Evolutionary conservation across 2,797 vertebrate species (phyloP).

Genomic region (Toxotes lorentzi): DNA sequence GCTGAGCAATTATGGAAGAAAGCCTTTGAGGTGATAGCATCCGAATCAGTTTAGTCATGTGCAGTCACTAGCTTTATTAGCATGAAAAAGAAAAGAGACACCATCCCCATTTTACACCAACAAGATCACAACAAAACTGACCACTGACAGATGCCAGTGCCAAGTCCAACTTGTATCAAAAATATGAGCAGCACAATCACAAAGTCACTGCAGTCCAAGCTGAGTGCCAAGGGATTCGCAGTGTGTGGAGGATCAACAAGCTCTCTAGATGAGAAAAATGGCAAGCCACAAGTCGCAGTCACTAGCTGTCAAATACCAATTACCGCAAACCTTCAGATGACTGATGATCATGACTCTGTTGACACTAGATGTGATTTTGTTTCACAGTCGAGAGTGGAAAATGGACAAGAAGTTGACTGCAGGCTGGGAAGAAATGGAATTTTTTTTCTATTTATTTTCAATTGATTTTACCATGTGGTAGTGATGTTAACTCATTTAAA

Average conservation of each 20-base stretch:
- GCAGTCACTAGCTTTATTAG: background rate
- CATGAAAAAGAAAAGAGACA: background rate
- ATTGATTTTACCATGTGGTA: background rate
- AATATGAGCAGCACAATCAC: conserved; percentile 39
- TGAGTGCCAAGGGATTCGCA: background rate
- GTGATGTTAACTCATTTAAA: conserved; percentile 5
- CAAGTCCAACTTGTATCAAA: conserved; percentile 13
- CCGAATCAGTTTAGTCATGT: conserved; percentile 9
- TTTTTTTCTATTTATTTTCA: background rate
- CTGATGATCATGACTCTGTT: background rate
- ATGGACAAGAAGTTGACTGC: background rate
- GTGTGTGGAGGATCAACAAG: conserved; percentile 6
- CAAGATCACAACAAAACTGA: conserved; percentile 22
- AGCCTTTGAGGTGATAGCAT: background rate
- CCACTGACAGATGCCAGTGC: conserved; percentile 6
- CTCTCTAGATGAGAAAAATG: conserved; percentile 21
- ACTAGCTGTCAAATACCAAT: conserved; percentile 6
- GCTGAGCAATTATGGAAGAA: conserved; percentile 16
- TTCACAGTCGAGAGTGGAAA: background rate
- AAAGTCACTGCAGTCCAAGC: conserved; percentile 19
- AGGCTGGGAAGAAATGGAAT: background rate
- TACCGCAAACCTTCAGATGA: background rate
- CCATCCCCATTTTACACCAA: background rate
- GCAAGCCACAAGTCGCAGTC: conserved; percentile 1
- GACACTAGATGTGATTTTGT: background rate